A percentile compares a stretch with the other conserved stretches of the same genome.
Conservation (phyloP, 2,888 invertebrate genomes). For the Limnephilus marmoratus region DNA sequence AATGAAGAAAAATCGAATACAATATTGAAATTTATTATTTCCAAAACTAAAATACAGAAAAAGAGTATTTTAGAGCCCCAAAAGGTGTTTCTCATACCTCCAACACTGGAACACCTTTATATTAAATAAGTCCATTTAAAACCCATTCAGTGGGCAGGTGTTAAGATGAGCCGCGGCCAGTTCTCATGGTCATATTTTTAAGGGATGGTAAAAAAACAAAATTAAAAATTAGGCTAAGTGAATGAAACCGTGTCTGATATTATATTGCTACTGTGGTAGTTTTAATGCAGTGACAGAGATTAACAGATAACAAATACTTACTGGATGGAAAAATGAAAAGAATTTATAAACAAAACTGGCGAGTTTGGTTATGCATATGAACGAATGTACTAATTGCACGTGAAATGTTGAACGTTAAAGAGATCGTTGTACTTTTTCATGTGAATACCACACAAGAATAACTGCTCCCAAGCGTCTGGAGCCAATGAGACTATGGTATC, state of each 20-base stretch:
- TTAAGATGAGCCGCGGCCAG: slow-evolving; percentile 53
- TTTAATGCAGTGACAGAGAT: background rate
- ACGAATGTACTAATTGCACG: no score
- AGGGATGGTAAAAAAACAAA: slow-evolving; percentile 2
- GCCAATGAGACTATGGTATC: no score
- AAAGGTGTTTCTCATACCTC: slow-evolving; percentile 36
- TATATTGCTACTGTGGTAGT: background rate
- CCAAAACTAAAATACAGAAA: background rate
- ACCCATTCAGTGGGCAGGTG: slow-evolving; percentile 52
- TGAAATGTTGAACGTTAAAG: no score
- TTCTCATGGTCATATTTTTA: slow-evolving; percentile 56
- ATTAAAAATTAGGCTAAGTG: slow-evolving; percentile 2
- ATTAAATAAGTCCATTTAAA: slow-evolving; percentile 17
- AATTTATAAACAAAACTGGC: no score
- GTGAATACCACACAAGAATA: no score
- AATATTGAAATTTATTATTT: background rate
- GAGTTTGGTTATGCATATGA: no score
- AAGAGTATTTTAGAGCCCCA: background rate
- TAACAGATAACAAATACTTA: background rate
- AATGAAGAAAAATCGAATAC: background rate
- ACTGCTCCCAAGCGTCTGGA: no score
- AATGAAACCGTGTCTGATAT: slow-evolving; percentile 30
- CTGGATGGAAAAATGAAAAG: no score
- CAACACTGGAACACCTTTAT: slow-evolving; percentile 46
- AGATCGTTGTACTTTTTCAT: no score